Evolutionary conservation across 2,888 invertebrate species (phyloP), one percentile per base, ranked within the genome.

Genomic region (Chymomyza procnemis): DNA sequence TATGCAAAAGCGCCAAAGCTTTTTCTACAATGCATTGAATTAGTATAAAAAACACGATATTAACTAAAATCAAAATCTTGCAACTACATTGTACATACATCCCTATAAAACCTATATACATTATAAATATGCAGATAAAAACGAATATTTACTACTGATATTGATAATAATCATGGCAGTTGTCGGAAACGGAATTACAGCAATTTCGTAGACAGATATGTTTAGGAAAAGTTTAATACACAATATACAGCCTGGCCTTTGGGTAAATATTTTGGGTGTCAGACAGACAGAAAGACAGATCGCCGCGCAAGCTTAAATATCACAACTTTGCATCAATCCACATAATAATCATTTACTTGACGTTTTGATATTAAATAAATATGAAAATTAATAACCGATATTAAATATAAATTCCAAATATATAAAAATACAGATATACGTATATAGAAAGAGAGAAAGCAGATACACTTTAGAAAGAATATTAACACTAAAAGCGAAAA

Each of bases 1-100:
- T 87, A 81, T 82, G 67, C 70, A 54, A 69, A 83, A 85, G 85
- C 86, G 83, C 84, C 85, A 87, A 85, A 81, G 87, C 87, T 81
- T 82, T 50, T 79, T 70, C 58, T 58, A 71, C 71, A 64, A 69
- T 12, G 34, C 34, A 41, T 41, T 41, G 34, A 12, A 41, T 9
- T 41, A 41, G 34, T 41, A 41, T 41, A 41, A 30, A n/a, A n/a
- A 41, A 41, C 34, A 41, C 34, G 34, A 41, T 41, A 50, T 50
- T 19, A 50, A 50, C 16, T 50, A 50, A 19, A 50, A 50, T 18
- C 50, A 19, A 41, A 41, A 41, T 41, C 34, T 41, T 41, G 34
- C 34, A 41, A 41, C 34, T 12, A 41, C 34, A 41, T 41, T 41
- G 34, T 41, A 41, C 34, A 41, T 41, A 41, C 9, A 41, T 12